A percentile compares a stretch with the other conserved stretches of the same genome.
phyloP scores from a whole-genome alignment of 1,140 invertebrate species.

The Brachionus asplanchnoidis region DNA sequence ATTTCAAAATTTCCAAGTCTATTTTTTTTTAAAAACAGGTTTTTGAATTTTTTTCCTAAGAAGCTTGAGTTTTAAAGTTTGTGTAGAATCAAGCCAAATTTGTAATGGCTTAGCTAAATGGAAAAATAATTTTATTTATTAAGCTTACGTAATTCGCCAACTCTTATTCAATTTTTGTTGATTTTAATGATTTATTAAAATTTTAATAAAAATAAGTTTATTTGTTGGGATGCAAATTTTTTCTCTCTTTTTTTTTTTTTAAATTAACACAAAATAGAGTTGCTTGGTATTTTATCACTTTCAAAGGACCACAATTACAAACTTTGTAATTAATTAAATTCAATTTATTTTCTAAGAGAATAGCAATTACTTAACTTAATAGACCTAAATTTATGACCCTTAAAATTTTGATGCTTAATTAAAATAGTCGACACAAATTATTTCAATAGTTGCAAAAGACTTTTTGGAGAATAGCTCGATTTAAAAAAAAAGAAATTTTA shows the following conservation, averaged over 20 bases:
- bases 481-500: neutral
- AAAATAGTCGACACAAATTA: neutral
- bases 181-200: neutral
- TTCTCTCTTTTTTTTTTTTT: neutral
- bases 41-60: neutral
- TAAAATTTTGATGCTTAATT: neutral
- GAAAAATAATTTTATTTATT: neutral
- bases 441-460: neutral
- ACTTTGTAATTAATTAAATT: neutral
- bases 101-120: neutral
- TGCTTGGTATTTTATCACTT: neutral
- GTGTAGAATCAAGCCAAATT: neutral
- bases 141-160: neutral
- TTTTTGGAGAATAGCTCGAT: neutral
- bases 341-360: neutral
- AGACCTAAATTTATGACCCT: neutral
- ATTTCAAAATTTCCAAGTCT: neutral
- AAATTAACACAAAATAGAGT: neutral
- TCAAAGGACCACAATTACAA: neutral
- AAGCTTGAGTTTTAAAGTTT: neutral
- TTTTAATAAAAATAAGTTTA: neutral
- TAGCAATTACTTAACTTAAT: neutral
- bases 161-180: neutral
- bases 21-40: neutral
- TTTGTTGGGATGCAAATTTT: neutral